A percentile compares a stretch with the other conserved stretches of the same genome.
phyloP scores from a whole-genome alignment of 2,113 vertebrate species.

The Oxyruncus cristatus region DNA sequence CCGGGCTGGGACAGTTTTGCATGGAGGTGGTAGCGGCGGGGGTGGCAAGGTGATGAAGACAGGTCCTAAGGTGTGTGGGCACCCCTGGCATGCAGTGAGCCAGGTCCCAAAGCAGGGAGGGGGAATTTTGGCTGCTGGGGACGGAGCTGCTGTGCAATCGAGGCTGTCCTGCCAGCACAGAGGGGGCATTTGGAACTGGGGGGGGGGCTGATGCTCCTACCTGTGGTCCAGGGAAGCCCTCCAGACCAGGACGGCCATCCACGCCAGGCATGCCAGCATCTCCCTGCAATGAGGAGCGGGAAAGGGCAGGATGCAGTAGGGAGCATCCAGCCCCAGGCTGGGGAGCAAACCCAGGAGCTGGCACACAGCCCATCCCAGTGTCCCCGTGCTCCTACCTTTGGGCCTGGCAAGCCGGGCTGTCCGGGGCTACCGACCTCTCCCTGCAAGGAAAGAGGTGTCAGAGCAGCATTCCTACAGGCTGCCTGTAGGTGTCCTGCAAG shows the following conservation, averaged over 20 bases:
- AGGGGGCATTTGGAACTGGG: neutral
- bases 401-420: constrained; percentile 47
- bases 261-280: constrained; percentile 66
- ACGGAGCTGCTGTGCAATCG: neutral
- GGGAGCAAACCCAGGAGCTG: neutral
- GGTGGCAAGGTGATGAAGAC: neutral
- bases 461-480: neutral
- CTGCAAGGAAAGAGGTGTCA: constrained; percentile 29
- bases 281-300: constrained; percentile 44
- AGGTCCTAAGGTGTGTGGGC: neutral
- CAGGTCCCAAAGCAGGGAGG: rapidly evolving
- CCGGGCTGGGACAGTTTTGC: neutral
- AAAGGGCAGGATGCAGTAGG: neutral
- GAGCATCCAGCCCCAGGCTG: neutral
- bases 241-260: constrained; percentile 84
- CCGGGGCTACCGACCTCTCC: constrained; percentile 71
- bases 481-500: neutral
- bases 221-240: constrained; percentile 84
- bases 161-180: neutral
- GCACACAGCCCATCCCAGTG: neutral
- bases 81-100: rapidly evolving
- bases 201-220: constrained; percentile 54
- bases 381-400: constrained; percentile 29
- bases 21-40: neutral
- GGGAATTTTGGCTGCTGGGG: neutral